Percentiles rank a stretch among this genome's conserved stretches.
These are phyloP conservation scores for human DNA, from an alignment of 2,113 vertebrate genomes.

Conservation along the genomic window GRCh38 chrY:7638001-7638500, in stretches of 20 bases:
- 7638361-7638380: background rate
- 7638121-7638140: slow-evolving; percentile 37
- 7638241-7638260: background rate
- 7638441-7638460: background rate
- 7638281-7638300: background rate
- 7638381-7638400: background rate
- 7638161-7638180: background rate
- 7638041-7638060: slow-evolving; percentile 21
- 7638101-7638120: background rate
- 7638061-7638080: slow-evolving; percentile 54
- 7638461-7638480: background rate
- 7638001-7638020: slow-evolving; percentile 71
- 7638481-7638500: background rate
- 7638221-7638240: background rate
- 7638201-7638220: background rate
- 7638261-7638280: background rate
- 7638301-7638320: background rate
- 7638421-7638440: background rate
- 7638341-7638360: background rate
- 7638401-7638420: background rate
- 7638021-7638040: slow-evolving; percentile 50
- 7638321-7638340: no score
- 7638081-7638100: slow-evolving; percentile 52
- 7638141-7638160: background rate
- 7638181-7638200: background rate